These are phyloP conservation scores for Blastomussa wellsi DNA, from an alignment of 92 coral and sea anemone species.

Conservation along the genomic window DNA sequence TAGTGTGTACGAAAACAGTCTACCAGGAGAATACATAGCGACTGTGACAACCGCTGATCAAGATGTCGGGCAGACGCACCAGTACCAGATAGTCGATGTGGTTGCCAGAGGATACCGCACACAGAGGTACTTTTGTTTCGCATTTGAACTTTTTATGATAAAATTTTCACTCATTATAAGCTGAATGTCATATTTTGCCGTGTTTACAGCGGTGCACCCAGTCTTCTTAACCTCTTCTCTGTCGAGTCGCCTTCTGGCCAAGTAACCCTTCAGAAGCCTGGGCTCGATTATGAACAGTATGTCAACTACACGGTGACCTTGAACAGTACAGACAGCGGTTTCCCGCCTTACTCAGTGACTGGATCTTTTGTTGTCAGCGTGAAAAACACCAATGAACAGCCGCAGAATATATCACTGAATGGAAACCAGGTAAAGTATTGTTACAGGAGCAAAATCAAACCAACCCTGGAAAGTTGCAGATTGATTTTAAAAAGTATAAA, in stretches of 20 bases:
- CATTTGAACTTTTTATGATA: not conserved
- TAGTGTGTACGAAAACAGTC: constrained; percentile 60
- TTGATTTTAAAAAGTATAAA: not conserved
- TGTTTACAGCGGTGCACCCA: constrained; percentile 40
- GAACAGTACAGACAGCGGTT: constrained; percentile 82
- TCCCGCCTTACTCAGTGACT: constrained; percentile 77
- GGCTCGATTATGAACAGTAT: constrained; percentile 77
- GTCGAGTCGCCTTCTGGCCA: constrained; percentile 74
- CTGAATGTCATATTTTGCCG: not conserved
- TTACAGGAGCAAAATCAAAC: not conserved
- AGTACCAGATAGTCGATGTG: constrained; percentile 63
- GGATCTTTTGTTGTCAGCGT: constrained; percentile 74
- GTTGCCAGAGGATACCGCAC: constrained; percentile 46
- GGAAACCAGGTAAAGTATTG: constrained; percentile 54
- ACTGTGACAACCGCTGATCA: constrained; percentile 82
- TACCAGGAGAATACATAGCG: constrained; percentile 73
- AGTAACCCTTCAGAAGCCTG: constrained; percentile 56
- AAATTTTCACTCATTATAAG: not conserved
- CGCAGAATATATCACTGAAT: constrained; percentile 72
- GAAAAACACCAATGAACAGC: constrained; percentile 79
- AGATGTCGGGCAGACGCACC: constrained; percentile 78
- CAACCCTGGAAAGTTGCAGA: not conserved
- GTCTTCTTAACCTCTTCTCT: constrained; percentile 50
- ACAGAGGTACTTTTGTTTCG: constrained; percentile 43
- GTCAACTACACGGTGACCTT: constrained; percentile 62